Base-by-base conservation (phyloP, 2,888 invertebrate species). In the Lordiphosa fenestrarum region DNA sequence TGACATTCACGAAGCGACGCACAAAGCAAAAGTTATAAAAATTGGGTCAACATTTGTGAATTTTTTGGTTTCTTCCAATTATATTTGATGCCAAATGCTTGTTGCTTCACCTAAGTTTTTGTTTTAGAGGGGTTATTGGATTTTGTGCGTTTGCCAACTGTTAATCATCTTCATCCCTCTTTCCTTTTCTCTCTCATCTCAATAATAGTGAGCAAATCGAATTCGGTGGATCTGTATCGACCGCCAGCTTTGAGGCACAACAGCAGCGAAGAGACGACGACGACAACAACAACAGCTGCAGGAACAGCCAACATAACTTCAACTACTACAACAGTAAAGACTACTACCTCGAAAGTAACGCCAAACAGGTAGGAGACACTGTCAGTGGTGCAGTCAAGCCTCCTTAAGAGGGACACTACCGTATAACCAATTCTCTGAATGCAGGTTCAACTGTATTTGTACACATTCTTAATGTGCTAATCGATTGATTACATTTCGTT, bases 211-310 rank as follows among this genome's bases (percentile, higher is more conserved):
- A 77, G 73, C 63, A 88, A 88, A 78, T 83, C 87, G 41, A 85
- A 85, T 66, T 86, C 90, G 42, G 89, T 90, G 53, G 90, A 90
- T 74, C 89, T 91, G 52, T 91, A 92, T 77, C 88, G 91, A 67
- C 92, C 92, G 62, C 91, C 91, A 56, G 91, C 91, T 42, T 89
- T 90, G 39, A 90, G 91, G 62, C 84, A 84, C 54, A 73, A 69
- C 40, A 73, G 67, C 53, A 71, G 53, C 49, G 52, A 64, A 23
- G 63, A 63, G 23, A 73, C 69, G 47, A 40, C 63, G 42, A 53
- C 46, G 56, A n/a, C 53, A 51, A 33, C 47, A 48, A 19, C 36
- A 25, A 38, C 54, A 46, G 56, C 62, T 61, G 63, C 47, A 56
- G 65, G 53, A 41, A 41, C 54, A 47, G 33, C 39, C 53, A 47